Percentiles rank a stretch among this genome's conserved stretches.
Conservation (phyloP, 2,888 invertebrate species). For the Rhimphoctona megacephalus region DNA sequence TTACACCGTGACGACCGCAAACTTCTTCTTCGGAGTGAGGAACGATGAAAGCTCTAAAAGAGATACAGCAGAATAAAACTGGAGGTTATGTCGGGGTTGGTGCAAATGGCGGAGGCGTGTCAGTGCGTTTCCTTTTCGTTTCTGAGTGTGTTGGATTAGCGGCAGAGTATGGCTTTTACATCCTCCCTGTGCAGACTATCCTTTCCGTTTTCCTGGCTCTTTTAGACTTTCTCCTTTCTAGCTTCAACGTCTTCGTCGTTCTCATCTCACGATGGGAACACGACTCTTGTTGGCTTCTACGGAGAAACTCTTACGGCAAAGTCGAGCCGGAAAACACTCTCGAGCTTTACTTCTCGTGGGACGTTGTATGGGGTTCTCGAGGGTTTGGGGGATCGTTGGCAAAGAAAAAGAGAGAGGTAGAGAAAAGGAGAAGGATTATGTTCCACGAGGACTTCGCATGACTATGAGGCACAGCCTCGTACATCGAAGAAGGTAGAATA, state of each 20-base stretch:
- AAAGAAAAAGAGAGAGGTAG: neutral
- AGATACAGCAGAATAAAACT: constrained; percentile 30
- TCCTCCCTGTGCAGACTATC: constrained; percentile 45
- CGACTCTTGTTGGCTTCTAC: constrained; percentile 37
- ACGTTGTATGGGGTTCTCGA: neutral
- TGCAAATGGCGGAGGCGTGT: constrained; percentile 62
- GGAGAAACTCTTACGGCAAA: constrained; percentile 58
- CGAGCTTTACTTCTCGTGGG: constrained; percentile 57
- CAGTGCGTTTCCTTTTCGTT: constrained; percentile 55
- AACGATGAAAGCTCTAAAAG: constrained; percentile 32
- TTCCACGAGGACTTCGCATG: constrained; percentile 27
- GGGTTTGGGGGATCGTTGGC: neutral
- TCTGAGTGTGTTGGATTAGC: constrained; percentile 34
- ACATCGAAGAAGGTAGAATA: constrained; percentile 4
- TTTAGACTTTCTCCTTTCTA: constrained; percentile 48
- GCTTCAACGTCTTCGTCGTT: constrained; percentile 24
- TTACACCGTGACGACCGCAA: constrained; percentile 17
- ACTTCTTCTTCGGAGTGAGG: constrained; percentile 24
- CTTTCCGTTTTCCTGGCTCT: neutral
- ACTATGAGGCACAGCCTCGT: neutral
- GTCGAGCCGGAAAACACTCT: constrained; percentile 64
- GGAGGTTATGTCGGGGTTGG: constrained; percentile 26
- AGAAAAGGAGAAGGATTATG: constrained; percentile 10
- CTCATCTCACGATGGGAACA: constrained; percentile 8
- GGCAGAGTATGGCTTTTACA: constrained; percentile 3